Evolutionary conservation across 2,113 vertebrate genomes (phyloP), one percentile per base, ranked within the genome.

Genomic region (Amphiprion ocellaris): DNA sequence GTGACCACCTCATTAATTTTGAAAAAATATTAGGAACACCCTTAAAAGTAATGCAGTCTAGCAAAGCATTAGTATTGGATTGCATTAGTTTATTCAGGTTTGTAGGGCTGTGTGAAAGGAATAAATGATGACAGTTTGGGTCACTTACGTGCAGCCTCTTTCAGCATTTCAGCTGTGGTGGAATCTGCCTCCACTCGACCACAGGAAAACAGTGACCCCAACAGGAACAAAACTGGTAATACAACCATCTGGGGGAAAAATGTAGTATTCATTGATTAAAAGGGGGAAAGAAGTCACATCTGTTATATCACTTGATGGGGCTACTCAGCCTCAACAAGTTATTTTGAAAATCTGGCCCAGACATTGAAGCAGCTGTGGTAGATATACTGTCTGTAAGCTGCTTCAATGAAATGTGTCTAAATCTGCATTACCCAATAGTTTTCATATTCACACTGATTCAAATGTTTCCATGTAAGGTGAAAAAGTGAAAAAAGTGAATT

Each of bases 191-290:
- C 74, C 12, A 77, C 87, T 23, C 0, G 44, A 12, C 58, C 28
- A 69, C 66, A 88, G 85, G 86, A 62, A 77, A 74, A 87, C 74
- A 94, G 86, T 28, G 80, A 55, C 78, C 84, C 92, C 90, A 83
- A 47, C 71, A 95, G 88, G 85, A 87, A 79, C 39, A 92, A 28
- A 71, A 60, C 30, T 5, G 87, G 53, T 64, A 90, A 49, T 66
- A 46, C 90, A 84, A 46, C 46, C 75, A 88, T 87, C 91, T 92
- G 71, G 2, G 26, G 26, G 26, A 60, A 49, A 23, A 24, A 16
- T 11, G 2, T 0, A 5, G 47, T 2, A 12, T 21, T 14, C 15
- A 24, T 30, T 30, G 30, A 6, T 30, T 30, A 30, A 30, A 4
- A 30, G 30, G 30, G 3, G 30, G 3, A 30, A 30, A 30, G 6